Evolutionary conservation across 2,888 invertebrate genomes (phyloP).

Genomic region (Ophion slaviceki): DNA sequence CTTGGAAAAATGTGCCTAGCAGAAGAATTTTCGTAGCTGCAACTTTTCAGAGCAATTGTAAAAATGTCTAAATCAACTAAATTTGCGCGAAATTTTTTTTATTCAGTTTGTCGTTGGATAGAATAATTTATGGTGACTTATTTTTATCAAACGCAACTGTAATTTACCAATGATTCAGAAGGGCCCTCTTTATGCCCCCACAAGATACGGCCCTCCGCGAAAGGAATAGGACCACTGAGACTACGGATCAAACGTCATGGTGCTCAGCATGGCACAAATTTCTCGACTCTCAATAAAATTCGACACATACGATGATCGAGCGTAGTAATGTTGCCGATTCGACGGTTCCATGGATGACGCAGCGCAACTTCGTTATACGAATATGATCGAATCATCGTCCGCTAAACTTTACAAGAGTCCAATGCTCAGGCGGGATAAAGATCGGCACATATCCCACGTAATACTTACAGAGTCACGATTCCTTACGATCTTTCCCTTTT

Average conservation of each 20-base stretch:
- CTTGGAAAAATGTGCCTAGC: too few species aligned
- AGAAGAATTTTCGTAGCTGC: too few species aligned
- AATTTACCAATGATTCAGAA: too few species aligned
- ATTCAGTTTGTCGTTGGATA: too few species aligned
- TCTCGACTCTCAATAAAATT: conserved; percentile 22
- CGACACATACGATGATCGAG: conserved; percentile 26
- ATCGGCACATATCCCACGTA: conserved; percentile 38
- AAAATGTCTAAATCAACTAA: too few species aligned
- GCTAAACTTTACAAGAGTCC: conserved; percentile 26
- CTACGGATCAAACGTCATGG: conserved; percentile 29
- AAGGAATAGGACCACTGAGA: conserved; percentile 18
- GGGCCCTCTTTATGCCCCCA: too few species aligned
- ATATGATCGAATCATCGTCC: conserved; percentile 51
- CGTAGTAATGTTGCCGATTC: conserved; percentile 46
- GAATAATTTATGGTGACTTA: too few species aligned
- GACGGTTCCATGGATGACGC: conserved; percentile 63
- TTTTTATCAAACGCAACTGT: too few species aligned
- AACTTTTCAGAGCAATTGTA: too few species aligned
- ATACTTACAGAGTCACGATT: conserved; percentile 39
- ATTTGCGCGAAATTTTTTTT: too few species aligned
- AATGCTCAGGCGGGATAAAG: conserved; percentile 23
- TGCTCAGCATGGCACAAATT: conserved; percentile 37
- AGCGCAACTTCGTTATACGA: conserved; percentile 48
- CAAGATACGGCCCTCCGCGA: too few species aligned
- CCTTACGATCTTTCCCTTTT: conserved; percentile 13